Base-by-base conservation (phyloP, 2,888 invertebrate species). In the Dryobota labecula region DNA sequence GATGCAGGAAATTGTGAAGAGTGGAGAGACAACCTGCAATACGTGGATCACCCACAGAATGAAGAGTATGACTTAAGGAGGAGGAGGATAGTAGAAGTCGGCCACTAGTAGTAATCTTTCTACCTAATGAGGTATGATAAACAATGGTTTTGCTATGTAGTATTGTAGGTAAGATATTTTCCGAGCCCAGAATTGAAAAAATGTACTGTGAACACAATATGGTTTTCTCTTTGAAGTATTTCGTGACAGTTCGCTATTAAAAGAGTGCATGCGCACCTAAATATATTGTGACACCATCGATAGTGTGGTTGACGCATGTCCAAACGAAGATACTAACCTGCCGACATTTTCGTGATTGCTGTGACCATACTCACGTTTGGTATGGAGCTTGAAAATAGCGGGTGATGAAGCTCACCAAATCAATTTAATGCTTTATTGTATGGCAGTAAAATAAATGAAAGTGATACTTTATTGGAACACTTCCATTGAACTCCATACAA, bases 241-340 rank as follows among this genome's bases (percentile, higher is more conserved):
- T 53, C 77, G 62, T 76, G 77, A 66, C 66, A 63, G 36, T 8
- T 30, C 20, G 47, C 65, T 43, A 70, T 76, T 58, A 76, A 20
- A 47, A 41, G 13, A 61, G 15, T 53, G 56, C 47, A 54, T 63
- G 47, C 49, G 60, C 54, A 69, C 33, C 41, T 58, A 47, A 43
- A 61, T 47, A 51, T 13, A n/a, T 58, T 58, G 51, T 65, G 64
- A 64, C 69, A 60, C 43, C 57, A 70, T 57, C 24, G 49, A 66
- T 47, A 36, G 27, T 73, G 7, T 49, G 18, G 41, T 18, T n/a
- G 27, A 49, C 47, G n/a, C 33, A 60, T 56, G 47, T 43, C 43
- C 47, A 7, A 18, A 54, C 5, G 8, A 47, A 45, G 43, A 70
- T 38, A 47, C 38, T 38, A 13, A 27, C n/a, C 20, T 24, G 8